Conservation (phyloP, 92 coral and sea anemone genomes). For the Desmophyllum pertusum region DNA sequence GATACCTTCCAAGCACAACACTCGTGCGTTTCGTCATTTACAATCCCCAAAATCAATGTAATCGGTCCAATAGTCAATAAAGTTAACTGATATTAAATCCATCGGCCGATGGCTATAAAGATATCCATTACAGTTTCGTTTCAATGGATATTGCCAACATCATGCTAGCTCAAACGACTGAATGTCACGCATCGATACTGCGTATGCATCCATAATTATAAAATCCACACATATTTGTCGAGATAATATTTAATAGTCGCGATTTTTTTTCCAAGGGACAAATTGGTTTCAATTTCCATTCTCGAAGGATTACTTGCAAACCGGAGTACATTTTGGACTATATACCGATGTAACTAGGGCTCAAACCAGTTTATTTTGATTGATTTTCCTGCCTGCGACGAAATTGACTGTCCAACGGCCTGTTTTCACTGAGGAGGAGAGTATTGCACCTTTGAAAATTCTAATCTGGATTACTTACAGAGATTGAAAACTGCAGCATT, state of each 20-base stretch:
- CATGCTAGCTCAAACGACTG: background rate
- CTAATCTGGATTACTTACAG: background rate
- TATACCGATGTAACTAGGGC: background rate
- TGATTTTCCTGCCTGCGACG: background rate
- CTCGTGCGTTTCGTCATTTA: slow-evolving; percentile 1
- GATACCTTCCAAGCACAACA: background rate
- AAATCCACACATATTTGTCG: slow-evolving; percentile 1
- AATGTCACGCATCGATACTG: background rate
- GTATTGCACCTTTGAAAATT: background rate
- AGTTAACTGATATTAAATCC: background rate
- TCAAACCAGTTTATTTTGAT: background rate
- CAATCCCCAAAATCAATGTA: background rate
- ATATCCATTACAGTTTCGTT: background rate
- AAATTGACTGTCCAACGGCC: background rate
- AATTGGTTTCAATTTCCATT: background rate
- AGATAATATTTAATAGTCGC: background rate
- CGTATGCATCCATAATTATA: background rate
- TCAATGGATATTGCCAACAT: slow-evolving; percentile 10
- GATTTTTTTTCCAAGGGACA: background rate
- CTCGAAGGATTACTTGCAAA: background rate
- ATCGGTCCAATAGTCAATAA: background rate
- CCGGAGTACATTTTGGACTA: background rate
- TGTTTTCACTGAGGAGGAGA: background rate
- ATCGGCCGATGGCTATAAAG: background rate
- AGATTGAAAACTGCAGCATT: background rate